Base-by-base conservation (phyloP, 2,797 vertebrate genomes). In the Gadopsis bispinosus region DNA sequence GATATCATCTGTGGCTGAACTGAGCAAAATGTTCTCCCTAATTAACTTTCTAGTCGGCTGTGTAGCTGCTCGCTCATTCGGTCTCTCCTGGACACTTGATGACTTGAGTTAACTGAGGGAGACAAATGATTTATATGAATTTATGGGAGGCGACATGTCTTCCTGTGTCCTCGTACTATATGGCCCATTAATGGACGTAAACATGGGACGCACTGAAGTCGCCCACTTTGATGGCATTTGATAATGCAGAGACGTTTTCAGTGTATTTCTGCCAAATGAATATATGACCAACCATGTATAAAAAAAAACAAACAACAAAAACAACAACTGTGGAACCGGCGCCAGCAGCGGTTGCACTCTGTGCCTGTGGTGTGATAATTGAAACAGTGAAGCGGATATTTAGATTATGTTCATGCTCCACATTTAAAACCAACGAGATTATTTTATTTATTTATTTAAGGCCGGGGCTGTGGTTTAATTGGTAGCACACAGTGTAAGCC, bases 351-450 rank as follows among this genome's bases (percentile, higher is more conserved):
- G 26, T 16, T 14, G 35, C 51, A 54, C 12, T 54, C 56, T 64
- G 61, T 3, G 58, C 67, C 71, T 73, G 73, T 56, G 48, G 76
- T 22, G 59, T 35, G 37, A 70, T 73, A 58, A 80, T 43, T 59
- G 41, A 35, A 73, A 61, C 37, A n/a, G 33, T 50, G 71, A 67
- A 39, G 67, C 37, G 39, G 56, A 75, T 60, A 51, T 79, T 71
- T 59, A 64, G 63, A 79, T 60, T 12, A 41, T 62, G 35, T 37
- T 80, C 14, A 50, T 29, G 65, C 56, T 70, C 31, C 37, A 73
- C 73, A 53, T 73, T 66, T 45, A 47, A 66, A 75, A 60, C 41
- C 39, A 59, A 76, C 33, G 33, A 29, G 8, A 66, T 61, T 1
- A 48, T 66, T 61, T 63, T 1, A 48, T 66, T 61, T 63, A 20